A percentile compares a stretch with the other conserved stretches of the same genome.
Conservation (phyloP, 2,888 invertebrate species). For the Caenorhabditis wallacei region DNA sequence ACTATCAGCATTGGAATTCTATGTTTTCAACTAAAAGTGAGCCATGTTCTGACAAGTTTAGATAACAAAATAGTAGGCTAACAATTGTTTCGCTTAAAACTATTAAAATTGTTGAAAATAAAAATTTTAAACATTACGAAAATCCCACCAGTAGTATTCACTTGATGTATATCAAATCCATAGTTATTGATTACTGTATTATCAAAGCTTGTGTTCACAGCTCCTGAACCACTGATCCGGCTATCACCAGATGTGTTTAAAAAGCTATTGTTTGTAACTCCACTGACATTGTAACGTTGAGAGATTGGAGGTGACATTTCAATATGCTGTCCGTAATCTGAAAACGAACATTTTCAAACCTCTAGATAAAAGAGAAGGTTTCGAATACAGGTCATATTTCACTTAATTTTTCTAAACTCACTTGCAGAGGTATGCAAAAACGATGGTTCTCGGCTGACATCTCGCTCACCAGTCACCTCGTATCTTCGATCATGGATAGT, state of each 20-base stretch:
- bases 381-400: no score
- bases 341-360: no score
- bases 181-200: conserved; percentile 75
- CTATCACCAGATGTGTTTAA: conserved; percentile 65
- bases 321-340: conserved; percentile 74
- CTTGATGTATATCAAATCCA: conserved; percentile 82
- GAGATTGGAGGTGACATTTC: conserved; percentile 66
- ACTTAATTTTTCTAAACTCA: conserved; percentile 30
- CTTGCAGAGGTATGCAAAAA: conserved; percentile 77
- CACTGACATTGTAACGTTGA: conserved; percentile 60
- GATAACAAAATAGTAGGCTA: no score
- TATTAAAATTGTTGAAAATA: no score
- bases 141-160: conserved; percentile 78
- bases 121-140: no score
- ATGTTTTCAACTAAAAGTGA: no score
- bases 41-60: no score
- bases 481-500: conserved; percentile 64
- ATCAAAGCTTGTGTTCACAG: conserved; percentile 47
- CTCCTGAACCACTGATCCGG: conserved; percentile 44
- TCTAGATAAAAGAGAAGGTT: no score
- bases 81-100: no score
- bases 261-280: conserved; percentile 45
- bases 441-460: conserved; percentile 80
- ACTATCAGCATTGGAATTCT: no score
- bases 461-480: conserved; percentile 78